phyloP scores from a whole-genome alignment of 2,888 invertebrate genomes.

The Leptopterna dolabrata region DNA sequence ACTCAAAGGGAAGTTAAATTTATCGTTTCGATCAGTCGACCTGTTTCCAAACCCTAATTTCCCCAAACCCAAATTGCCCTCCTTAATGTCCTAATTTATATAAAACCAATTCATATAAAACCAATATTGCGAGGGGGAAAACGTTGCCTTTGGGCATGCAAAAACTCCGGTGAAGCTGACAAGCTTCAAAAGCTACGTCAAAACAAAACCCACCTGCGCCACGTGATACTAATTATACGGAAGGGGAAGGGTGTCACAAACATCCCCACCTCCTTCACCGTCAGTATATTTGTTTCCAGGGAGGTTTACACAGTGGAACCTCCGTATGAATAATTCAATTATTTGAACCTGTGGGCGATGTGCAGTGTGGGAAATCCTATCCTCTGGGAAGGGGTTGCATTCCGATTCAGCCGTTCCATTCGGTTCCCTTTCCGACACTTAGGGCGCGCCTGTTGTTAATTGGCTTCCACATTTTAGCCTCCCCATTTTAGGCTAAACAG shows the following conservation, averaged over 20 bases:
- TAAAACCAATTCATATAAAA: background rate
- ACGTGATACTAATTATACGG: constrained; percentile 7
- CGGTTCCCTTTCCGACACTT: background rate
- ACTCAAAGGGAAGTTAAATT: background rate
- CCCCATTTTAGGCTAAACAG: too few species aligned
- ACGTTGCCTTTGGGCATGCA: background rate
- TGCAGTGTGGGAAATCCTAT: background rate
- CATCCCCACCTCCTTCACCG: background rate
- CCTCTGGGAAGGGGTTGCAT: background rate
- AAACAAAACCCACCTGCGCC: constrained; percentile 3
- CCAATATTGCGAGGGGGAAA: background rate
- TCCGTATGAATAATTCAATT: background rate
- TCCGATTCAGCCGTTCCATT: background rate
- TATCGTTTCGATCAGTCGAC: background rate
- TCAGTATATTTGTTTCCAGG: background rate
- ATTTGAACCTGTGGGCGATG: background rate
- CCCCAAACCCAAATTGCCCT: background rate
- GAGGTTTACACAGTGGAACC: background rate
- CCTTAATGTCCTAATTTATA: too few species aligned
- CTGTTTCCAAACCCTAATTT: background rate
- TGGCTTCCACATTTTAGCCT: background rate
- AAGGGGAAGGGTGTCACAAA: background rate
- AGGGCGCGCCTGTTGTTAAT: background rate
- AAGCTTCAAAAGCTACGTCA: background rate
- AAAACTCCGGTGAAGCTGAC: background rate